A percentile compares a stretch with the other conserved stretches of the same genome.
Conservation (phyloP, 2,113 vertebrate genomes). For the Carollia perspicillata region DNA sequence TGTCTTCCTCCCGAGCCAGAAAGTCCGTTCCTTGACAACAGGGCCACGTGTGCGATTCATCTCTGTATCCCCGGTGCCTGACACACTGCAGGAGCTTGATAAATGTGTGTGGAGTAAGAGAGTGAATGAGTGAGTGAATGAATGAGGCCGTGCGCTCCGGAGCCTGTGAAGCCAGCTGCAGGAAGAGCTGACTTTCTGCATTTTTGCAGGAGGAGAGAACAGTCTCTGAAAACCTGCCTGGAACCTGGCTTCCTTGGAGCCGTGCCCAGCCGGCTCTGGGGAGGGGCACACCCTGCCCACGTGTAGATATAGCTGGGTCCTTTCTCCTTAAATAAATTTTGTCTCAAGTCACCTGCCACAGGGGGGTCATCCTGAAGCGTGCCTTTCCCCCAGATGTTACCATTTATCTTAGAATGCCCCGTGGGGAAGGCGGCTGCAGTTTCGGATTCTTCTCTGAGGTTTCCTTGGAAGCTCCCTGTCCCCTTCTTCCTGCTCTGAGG, state of each 20-base stretch:
- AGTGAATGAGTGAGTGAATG: slow-evolving; percentile 56
- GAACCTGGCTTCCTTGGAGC: slow-evolving; percentile 53
- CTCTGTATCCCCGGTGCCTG: not conserved
- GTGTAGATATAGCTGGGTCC: not conserved
- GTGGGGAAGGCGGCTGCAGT: not conserved
- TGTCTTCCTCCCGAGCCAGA: not conserved
- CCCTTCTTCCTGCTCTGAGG: not conserved
- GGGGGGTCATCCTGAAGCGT: not conserved
- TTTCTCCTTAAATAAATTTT: slow-evolving; percentile 14
- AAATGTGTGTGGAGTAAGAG: slow-evolving; percentile 47
- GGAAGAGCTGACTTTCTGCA: not conserved
- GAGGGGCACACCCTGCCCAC: not conserved
- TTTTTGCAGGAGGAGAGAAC: not conserved
- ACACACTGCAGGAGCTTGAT: slow-evolving; percentile 2
- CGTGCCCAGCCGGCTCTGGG: not conserved
- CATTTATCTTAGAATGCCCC: not conserved
- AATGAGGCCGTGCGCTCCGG: slow-evolving; percentile 43
- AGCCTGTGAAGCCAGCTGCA: not conserved
- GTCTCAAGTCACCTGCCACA: not conserved
- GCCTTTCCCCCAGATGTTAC: not conserved
- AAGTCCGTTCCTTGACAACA: slow-evolving; percentile 37
- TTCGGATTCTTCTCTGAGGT: not conserved
- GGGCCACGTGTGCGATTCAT: slow-evolving; percentile 2
- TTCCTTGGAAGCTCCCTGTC: not conserved
- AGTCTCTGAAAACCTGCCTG: slow-evolving; percentile 47